Evolutionary conservation across 2,888 invertebrate species (phyloP).

Genomic region (Strigamia transsilvanica): DNA sequence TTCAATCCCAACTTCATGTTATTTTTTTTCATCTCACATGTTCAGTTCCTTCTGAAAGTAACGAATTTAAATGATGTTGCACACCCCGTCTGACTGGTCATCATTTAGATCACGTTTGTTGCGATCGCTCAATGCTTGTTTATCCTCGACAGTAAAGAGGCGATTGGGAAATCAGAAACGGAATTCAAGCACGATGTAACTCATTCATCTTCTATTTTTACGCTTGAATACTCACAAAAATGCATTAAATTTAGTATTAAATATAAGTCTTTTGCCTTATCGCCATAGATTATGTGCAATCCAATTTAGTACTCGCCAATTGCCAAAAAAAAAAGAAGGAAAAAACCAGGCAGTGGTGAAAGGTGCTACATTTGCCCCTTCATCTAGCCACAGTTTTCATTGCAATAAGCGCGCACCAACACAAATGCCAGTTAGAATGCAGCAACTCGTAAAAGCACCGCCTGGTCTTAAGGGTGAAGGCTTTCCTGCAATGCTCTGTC

Average conservation of each 20-base stretch:
- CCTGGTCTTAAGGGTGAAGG: constrained; percentile 11
- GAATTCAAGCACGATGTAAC: not conserved
- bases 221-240: not conserved
- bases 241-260: not conserved
- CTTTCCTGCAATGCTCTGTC: not conserved
- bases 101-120: not conserved
- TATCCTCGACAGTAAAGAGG: constrained; percentile 13
- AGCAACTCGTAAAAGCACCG: constrained; percentile 43
- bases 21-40: not conserved
- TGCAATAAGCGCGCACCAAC: not conserved
- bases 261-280: not conserved
- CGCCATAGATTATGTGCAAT: not conserved
- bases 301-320: not conserved
- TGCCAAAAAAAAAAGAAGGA: not conserved
- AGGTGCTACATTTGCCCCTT: not conserved
- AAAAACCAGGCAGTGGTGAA: not conserved
- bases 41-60: too few species aligned
- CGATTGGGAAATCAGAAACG: constrained; percentile 20
- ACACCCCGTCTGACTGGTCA: not conserved
- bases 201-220: not conserved
- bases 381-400: not conserved
- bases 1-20: not conserved
- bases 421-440: constrained; percentile 31
- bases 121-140: not conserved
- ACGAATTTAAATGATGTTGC: not conserved